Conservation (phyloP, 2,113 vertebrate genomes). For the Myrmecophaga tridactyla region DNA sequence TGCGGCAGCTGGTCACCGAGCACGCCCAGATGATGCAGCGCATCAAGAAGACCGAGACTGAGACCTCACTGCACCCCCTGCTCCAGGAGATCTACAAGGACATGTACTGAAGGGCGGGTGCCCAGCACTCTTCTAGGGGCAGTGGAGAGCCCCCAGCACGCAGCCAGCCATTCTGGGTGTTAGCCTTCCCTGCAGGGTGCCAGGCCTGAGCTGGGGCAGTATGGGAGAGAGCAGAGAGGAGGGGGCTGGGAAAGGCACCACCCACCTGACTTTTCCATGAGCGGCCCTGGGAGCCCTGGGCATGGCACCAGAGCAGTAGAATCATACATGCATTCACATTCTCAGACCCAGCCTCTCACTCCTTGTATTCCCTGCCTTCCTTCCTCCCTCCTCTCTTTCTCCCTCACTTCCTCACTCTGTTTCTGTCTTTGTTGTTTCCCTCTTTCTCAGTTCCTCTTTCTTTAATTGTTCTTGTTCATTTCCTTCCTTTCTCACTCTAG, state of each 20-base stretch:
- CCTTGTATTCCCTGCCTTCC: background rate
- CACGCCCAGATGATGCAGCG: constrained; percentile 97
- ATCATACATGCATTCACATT: fast-evolving
- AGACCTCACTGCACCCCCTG: constrained; percentile 96
- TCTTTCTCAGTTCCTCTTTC: background rate
- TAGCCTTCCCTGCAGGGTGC: too few relatives aligned
- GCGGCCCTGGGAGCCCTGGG: background rate
- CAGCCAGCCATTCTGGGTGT: too few relatives aligned
- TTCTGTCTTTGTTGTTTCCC: background rate
- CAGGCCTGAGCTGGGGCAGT: too few relatives aligned
- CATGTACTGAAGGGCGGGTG: constrained; percentile 90
- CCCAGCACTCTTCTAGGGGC: background rate
- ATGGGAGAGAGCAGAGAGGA: background rate
- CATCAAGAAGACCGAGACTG: constrained; percentile 97
- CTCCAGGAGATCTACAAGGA: constrained; percentile 99
- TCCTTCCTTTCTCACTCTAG: background rate
- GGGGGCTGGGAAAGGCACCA: background rate
- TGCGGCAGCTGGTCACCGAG: constrained; percentile 97
- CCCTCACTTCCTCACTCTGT: background rate
- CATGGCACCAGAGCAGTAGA: background rate
- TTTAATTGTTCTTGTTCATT: background rate
- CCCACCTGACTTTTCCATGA: background rate
- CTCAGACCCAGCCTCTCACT: background rate
- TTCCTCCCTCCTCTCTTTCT: background rate
- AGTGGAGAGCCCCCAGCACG: background rate